phyloP scores from a whole-genome alignment of 2,797 vertebrate genomes.

The Brachyalestes nurse region DNA sequence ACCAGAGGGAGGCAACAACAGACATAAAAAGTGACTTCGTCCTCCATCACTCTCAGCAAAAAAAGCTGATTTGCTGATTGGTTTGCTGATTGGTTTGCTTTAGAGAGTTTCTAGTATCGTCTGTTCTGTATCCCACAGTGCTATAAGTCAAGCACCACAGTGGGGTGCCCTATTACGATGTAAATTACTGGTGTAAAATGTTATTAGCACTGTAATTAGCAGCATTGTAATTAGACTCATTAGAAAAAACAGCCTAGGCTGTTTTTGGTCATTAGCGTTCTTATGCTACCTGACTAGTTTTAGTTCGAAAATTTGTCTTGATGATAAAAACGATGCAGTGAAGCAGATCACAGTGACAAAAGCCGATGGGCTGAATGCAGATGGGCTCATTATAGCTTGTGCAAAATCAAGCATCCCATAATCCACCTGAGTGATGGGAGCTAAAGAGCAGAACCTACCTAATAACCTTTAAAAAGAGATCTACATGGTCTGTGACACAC shows the following conservation, averaged over 20 bases:
- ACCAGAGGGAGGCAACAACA: conserved; percentile 57
- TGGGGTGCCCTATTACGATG: neutral
- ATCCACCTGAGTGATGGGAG: neutral
- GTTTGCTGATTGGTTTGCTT: conserved; percentile 11
- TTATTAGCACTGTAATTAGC: conserved; percentile 10
- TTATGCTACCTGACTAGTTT: neutral
- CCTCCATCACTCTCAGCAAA: neutral
- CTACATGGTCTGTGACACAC: neutral
- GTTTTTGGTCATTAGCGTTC: neutral
- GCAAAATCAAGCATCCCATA: neutral
- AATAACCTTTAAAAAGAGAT: neutral
- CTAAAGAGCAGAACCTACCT: neutral
- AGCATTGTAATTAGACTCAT: conserved; percentile 4
- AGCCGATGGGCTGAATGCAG: neutral
- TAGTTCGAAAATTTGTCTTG: neutral
- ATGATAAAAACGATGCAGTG: neutral
- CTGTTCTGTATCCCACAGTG: neutral
- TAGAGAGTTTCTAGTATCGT: neutral
- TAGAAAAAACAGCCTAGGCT: neutral
- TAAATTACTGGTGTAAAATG: conserved; percentile 1
- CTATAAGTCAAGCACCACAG: neutral
- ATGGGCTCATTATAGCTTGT: no score
- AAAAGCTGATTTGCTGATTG: conserved; percentile 2
- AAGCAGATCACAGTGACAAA: neutral
- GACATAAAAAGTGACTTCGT: conserved; percentile 24